Evolutionary conservation across 2,113 vertebrate genomes (phyloP).

Genomic region (Typhlomys cinereus): DNA sequence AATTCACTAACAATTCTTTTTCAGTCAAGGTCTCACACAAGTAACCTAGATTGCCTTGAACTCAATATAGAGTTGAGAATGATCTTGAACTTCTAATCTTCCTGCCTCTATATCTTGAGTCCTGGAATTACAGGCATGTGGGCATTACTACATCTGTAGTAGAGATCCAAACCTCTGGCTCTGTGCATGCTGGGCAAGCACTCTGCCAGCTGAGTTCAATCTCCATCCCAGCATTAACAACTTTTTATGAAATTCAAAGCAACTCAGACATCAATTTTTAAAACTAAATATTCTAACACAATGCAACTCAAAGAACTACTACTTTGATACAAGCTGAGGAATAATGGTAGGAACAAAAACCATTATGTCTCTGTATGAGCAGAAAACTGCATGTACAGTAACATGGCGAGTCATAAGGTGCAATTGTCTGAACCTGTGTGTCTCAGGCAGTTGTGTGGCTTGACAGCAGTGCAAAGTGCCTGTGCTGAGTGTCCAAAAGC

Average conservation of each 20-base stretch:
- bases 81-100: background rate
- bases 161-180: too few relatives aligned
- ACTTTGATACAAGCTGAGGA: background rate
- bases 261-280: background rate
- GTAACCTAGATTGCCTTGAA: background rate
- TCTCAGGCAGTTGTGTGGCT: background rate
- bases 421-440: background rate
- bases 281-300: background rate
- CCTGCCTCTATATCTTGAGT: too few relatives aligned
- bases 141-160: too few relatives aligned
- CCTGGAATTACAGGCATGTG: background rate
- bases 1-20: too few relatives aligned
- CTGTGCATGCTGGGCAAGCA: too few relatives aligned
- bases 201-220: too few relatives aligned
- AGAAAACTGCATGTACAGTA: background rate
- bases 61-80: background rate
- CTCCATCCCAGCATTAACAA: too few relatives aligned
- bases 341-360: background rate
- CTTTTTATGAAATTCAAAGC: too few relatives aligned
- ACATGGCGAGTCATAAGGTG: background rate
- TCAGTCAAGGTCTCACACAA: background rate
- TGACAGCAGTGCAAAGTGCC: background rate
- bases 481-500: background rate
- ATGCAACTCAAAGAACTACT: background rate
- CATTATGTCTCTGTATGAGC: background rate